phyloP scores from a whole-genome alignment of 2,888 invertebrate species.

The Ypsolopha sequella region DNA sequence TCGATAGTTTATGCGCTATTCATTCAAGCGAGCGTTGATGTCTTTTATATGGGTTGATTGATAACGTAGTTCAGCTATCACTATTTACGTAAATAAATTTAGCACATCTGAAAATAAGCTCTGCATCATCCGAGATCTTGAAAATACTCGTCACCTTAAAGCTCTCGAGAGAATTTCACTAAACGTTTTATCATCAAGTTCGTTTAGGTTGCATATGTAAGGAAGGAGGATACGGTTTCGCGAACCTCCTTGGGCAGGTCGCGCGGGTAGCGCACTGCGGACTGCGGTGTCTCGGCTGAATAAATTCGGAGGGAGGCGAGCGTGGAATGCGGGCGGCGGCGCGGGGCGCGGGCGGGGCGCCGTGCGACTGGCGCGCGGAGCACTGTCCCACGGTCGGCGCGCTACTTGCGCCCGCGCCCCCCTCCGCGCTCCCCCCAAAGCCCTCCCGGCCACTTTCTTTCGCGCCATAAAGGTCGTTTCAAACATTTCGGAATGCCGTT shows the following conservation, averaged over 20 bases:
- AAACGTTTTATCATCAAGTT: no score
- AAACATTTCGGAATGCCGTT: slow-evolving; percentile 70
- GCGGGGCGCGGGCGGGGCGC: slow-evolving; percentile 52
- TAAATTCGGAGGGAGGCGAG: slow-evolving; percentile 66
- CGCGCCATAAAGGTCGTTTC: slow-evolving; percentile 72
- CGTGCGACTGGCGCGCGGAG: slow-evolving; percentile 77
- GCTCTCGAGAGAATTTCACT: no score
- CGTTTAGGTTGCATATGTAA: neutral
- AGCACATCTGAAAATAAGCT: no score
- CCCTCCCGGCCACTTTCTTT: slow-evolving; percentile 54
- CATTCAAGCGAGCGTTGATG: neutral
- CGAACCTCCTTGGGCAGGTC: slow-evolving; percentile 7
- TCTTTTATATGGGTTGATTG: neutral
- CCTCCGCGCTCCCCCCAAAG: slow-evolving; percentile 3
- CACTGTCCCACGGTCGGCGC: slow-evolving; percentile 67
- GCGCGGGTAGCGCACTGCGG: slow-evolving; percentile 9
- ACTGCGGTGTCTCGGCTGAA: slow-evolving; percentile 52
- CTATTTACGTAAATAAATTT: no score
- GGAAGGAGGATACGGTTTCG: neutral
- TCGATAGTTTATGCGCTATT: no score
- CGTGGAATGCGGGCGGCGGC: slow-evolving; percentile 58
- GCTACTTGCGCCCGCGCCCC: slow-evolving; percentile 32
- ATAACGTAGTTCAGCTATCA: no score
- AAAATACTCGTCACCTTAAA: no score
- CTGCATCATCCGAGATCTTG: no score